Base-by-base conservation (phyloP, 2,888 invertebrate genomes). In the Strigamia crassipes region DNA sequence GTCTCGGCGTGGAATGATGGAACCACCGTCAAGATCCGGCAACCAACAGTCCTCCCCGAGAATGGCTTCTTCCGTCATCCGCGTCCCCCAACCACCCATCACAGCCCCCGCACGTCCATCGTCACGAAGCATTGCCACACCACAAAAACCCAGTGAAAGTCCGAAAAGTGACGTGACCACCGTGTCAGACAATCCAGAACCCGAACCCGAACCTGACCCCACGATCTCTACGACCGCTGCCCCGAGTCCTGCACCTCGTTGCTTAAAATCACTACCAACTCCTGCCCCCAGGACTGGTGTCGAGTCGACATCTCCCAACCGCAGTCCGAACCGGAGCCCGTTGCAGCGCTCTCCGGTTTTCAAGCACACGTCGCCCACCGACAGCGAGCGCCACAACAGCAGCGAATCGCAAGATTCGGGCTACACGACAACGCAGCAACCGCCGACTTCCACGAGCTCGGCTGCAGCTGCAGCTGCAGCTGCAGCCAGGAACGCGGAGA, bases 311-410 rank as follows among this genome's bases (percentile, higher is more conserved):
- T 27, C 27, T 15, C 34, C 81, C 10, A 15, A 78, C 13, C 77
- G 61, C 8, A 78, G 80, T 73, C 82, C 83, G 6, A 56, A 27
- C 51, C 83, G 81, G 27, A 81, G 81, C 38, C 83, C 83, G 10
- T 56, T 80, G 23, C 81, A 80, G 41, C 61, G 79, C 13, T 83
- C 83, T 4, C 83, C 82, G 1, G 77, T 83, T 9, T 82, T 66
- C 38, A 85, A 85, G 73, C 83, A 84, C 79, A 84, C 84, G 31
- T 80, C 84, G n/a, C 61, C 61, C 61, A 82, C 83, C 51, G 85
- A 85, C 13, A 34, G 15, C 13, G 83, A 83, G 13, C 27, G 83
- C 78, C 79, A 61, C 66, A 41, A 82, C 80, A 73, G 79, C 38
- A 38, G 80, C 77, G 18, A 80, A 80, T 77, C 82, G 8, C 79